Percentiles rank a stretch among this genome's conserved stretches.
Evolutionary conservation across 92 coral and sea anemone genomes (phyloP).

Genomic region (Paragorgia papillata): DNA sequence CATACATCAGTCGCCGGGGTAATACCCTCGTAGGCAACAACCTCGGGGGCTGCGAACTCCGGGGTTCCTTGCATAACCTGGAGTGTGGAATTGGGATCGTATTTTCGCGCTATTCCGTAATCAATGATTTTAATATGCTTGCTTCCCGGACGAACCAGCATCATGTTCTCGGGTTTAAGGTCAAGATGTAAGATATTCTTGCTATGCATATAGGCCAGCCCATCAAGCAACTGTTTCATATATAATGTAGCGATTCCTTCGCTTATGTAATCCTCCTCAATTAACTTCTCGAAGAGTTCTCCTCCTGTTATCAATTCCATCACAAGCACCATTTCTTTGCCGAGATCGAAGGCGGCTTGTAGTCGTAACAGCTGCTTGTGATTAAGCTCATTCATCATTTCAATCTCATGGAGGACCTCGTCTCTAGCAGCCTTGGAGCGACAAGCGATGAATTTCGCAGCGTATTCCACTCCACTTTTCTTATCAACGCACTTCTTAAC

Average conservation of each 20-base stretch:
- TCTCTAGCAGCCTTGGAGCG: conserved; percentile 68
- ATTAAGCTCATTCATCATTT: conserved; percentile 77
- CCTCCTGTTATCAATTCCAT: conserved; percentile 96
- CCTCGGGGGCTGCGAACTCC: conserved; percentile 99
- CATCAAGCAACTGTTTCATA: conserved; percentile 93
- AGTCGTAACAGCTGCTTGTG: conserved; percentile 85
- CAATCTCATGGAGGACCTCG: conserved; percentile 87
- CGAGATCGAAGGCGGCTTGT: conserved; percentile 71
- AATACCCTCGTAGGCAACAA: conserved; percentile 84
- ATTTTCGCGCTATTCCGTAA: conserved; percentile 93
- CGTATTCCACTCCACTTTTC: conserved; percentile 77
- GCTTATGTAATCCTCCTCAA: conserved; percentile 93
- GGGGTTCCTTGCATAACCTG: conserved; percentile 99
- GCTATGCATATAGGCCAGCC: conserved; percentile 90
- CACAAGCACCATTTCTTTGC: conserved; percentile 93
- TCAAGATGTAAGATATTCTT: conserved; percentile 87
- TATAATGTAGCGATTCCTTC: conserved; percentile 88
- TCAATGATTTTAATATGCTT: conserved; percentile 93
- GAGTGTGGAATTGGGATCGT: conserved; percentile 85
- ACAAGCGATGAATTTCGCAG: conserved; percentile 92
- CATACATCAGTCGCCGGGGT: conserved; percentile 97
- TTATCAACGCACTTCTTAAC: conserved; percentile 89
- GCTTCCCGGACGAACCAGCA: conserved; percentile 90
- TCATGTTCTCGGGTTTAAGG: conserved; percentile 95
- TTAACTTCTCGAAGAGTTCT: conserved; percentile 93